Evolutionary conservation across 2,888 invertebrate species (phyloP), one percentile per base, ranked within the genome.

Genomic region (Deroplatys truncata): DNA sequence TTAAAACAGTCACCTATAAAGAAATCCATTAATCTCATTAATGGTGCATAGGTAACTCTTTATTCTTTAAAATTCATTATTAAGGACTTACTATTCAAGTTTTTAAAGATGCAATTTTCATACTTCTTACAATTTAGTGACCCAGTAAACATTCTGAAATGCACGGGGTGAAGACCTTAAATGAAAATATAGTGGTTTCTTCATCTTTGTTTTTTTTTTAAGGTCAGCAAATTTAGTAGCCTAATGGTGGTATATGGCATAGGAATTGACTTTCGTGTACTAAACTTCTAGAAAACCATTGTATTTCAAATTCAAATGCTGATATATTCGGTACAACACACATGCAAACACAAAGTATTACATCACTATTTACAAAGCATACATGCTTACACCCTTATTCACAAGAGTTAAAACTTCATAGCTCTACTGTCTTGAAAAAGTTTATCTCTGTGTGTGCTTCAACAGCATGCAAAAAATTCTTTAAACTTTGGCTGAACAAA

Each of bases 261-360:
- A 82, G 82, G 35, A 85, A 85, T 29, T 85, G 89, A 82, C 89
- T 89, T 82, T n/a, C 82, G 89, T 49, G 31, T 56, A 20, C 72
- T 56, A 84, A 56, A n/a, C 72, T 84, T 25, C 28, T 84, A 85
- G 28, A 72, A 28, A 25, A 72, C 16, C 7, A 85, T 25, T 85
- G 29, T 35, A 89, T 82, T 43, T 82, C 25, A 88, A 88, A 84
- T 84, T 88, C 31, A 49, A 35, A 87, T 87, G 87, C 83, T 83
- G 87, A 90, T 88, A 90, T 88, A 90, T 90, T 90, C 90, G 90
- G 90, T 90, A 90, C 90, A 90, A 90, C 90, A 90, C 88, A 90
- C 90, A 90, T 90, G 90, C 88, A 83, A 88, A 49, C 56, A 28
- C 29, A 35, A 49, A 86, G 86, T 86, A 35, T 31, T 43, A 43